Evolutionary conservation across 2,797 vertebrate species (phyloP).

Genomic region (Brachyalestes nurse): DNA sequence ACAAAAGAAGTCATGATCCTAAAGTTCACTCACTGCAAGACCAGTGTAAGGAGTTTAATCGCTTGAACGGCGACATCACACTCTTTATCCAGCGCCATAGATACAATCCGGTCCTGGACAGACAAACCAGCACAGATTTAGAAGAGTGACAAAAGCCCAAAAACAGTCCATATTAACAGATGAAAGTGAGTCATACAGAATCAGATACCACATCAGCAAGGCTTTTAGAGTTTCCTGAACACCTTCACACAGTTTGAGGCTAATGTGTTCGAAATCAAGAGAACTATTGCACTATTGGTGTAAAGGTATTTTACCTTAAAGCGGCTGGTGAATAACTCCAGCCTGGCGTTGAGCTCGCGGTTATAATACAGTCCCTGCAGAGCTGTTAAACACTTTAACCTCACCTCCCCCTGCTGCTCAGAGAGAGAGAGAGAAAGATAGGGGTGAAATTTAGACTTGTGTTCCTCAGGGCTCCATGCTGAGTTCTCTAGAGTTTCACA

Average conservation of each 20-base stretch:
- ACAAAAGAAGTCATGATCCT: no score
- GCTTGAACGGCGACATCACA: slow-evolving; percentile 99
- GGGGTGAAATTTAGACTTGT: background rate
- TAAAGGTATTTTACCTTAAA: slow-evolving; percentile 88
- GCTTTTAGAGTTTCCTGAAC: no score
- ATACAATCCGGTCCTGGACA: slow-evolving; percentile 95
- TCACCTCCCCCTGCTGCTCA: slow-evolving; percentile 97
- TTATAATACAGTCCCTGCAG: slow-evolving; percentile 99
- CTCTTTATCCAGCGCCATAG: slow-evolving; percentile 99
- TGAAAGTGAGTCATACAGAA: no score
- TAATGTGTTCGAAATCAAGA: no score
- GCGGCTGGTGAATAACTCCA: slow-evolving; percentile 98
- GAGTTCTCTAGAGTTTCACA: no score
- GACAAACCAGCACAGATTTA: no score
- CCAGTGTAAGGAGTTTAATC: slow-evolving; percentile 98
- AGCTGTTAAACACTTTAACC: slow-evolving; percentile 98
- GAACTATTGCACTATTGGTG: no score
- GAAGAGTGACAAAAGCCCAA: background rate
- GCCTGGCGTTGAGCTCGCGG: slow-evolving; percentile 96
- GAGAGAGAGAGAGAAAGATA: background rate
- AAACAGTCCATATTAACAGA: no score
- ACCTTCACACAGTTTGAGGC: no score
- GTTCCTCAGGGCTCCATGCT: no score
- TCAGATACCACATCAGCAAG: no score
- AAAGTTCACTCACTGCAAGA: slow-evolving; percentile 91